Conservation (phyloP, 1,140 invertebrate genomes). For the Zaprionus vittiger region DNA sequence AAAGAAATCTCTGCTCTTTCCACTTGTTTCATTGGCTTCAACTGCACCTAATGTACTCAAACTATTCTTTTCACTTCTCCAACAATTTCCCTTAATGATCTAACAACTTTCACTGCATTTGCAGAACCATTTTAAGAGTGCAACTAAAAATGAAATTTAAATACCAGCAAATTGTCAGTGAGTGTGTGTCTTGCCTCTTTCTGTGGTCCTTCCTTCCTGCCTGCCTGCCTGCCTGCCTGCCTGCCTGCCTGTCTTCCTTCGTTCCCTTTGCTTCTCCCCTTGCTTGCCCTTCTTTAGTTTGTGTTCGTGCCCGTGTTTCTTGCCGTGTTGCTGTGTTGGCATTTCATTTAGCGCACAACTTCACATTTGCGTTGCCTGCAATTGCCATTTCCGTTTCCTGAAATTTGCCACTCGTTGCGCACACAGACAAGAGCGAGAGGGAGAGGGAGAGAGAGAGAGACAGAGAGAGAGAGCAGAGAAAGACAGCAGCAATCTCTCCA, state of each 20-base stretch:
- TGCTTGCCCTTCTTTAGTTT: constrained; percentile 22
- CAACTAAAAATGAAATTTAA: constrained; percentile 66
- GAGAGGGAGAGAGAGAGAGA: constrained; percentile 8
- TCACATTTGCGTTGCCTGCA: constrained; percentile 77
- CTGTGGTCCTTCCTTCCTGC: not conserved
- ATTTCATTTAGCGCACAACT: constrained; percentile 80
- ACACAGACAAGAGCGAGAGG: constrained; percentile 30
- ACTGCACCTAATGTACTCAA: not conserved
- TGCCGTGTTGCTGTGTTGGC: constrained; percentile 78
- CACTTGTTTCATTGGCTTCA: not conserved
- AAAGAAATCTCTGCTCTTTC: not conserved
- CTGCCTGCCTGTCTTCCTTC: constrained; percentile 3
- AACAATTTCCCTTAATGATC: not conserved
- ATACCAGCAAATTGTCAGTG: constrained; percentile 66
- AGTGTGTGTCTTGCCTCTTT: constrained; percentile 16
- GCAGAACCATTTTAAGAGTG: constrained; percentile 34
- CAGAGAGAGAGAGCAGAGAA: not conserved
- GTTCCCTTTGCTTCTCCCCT: not conserved
- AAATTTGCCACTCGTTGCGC: constrained; percentile 81
- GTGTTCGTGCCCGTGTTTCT: constrained; percentile 64
- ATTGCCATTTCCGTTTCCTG: constrained; percentile 82
- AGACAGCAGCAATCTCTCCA: constrained; percentile 54
- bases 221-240: not conserved
- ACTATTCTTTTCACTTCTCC: not conserved
- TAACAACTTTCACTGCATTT: constrained; percentile 37